Percentiles rank a stretch among this genome's conserved stretches.
These are phyloP conservation scores for Drosophila albomicans DNA, from an alignment of 1,140 invertebrate species.

Conservation along the genomic window DNA sequence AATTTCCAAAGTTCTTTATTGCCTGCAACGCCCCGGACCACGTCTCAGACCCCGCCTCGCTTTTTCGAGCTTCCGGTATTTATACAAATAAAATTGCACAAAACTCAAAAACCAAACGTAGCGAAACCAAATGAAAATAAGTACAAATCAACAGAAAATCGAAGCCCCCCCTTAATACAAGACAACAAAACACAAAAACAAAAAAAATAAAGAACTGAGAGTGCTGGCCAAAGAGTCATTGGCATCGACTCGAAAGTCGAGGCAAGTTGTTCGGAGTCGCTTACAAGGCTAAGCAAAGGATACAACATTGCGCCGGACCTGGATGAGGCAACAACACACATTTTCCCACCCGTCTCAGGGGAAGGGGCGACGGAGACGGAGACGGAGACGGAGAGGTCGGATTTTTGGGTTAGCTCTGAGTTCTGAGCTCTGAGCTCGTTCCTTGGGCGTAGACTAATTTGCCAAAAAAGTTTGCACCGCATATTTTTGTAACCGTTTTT, in stretches of 20 bases:
- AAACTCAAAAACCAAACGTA: conserved; percentile 52
- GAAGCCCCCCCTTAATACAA: conserved; percentile 43
- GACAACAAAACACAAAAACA: not conserved
- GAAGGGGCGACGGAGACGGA: too few relatives aligned
- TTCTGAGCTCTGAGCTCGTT: conserved; percentile 11
- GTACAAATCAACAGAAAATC: conserved; percentile 79
- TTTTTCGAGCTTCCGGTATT: conserved; percentile 77
- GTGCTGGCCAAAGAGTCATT: conserved; percentile 60
- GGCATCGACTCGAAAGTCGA: conserved; percentile 50
- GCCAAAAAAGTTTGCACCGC: conserved; percentile 82
- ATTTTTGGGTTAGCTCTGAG: not conserved
- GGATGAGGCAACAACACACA: conserved; percentile 6
- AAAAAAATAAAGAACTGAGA: not conserved
- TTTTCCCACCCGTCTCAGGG: too few relatives aligned
- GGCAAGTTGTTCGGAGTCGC: conserved; percentile 18
- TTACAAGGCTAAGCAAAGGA: conserved; percentile 41
- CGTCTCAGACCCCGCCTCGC: not conserved
- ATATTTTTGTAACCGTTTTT: conserved; percentile 80
- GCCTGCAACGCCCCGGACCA: conserved; percentile 69
- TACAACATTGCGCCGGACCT: conserved; percentile 33
- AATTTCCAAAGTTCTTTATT: conserved; percentile 84
- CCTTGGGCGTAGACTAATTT: conserved; percentile 77
- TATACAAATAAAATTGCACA: conserved; percentile 81
- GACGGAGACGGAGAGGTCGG: too few relatives aligned
- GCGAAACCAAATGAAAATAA: conserved; percentile 51